Percentiles rank a stretch among this genome's conserved stretches.
phyloP scores from a whole-genome alignment of 2,113 vertebrate genomes.

The Coryphaenoides rupestris region DNA sequence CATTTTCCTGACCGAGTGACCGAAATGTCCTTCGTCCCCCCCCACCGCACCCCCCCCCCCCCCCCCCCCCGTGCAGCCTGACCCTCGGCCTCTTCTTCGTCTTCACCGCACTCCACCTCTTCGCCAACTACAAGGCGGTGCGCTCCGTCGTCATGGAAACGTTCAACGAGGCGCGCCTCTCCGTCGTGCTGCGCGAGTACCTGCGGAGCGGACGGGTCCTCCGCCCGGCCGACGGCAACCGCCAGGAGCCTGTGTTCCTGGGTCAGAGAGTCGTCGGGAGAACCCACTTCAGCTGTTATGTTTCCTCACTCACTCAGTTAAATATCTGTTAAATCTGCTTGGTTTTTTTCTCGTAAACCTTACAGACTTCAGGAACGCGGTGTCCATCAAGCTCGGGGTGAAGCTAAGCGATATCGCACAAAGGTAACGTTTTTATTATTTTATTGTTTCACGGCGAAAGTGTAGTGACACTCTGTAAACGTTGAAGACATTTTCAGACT shows the following conservation, averaged over 20 bases:
- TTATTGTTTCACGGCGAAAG: not conserved
- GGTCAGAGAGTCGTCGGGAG: conserved; percentile 65
- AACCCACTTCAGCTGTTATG: no score
- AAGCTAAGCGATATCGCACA: conserved; percentile 60
- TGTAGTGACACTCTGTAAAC: not conserved
- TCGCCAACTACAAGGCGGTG: conserved; percentile 86
- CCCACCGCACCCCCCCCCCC: no score
- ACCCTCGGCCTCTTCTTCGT: conserved; percentile 81
- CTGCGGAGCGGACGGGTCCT: conserved; percentile 64
- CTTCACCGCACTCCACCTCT: conserved; percentile 83
- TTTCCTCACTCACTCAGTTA: no score
- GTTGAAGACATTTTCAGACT: not conserved
- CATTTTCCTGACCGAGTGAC: no score
- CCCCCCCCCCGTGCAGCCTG: conserved; percentile 60
- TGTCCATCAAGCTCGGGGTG: conserved; percentile 65
- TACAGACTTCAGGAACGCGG: conserved; percentile 52
- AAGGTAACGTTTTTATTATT: conserved; percentile 42
- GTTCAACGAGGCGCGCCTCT: conserved; percentile 82
- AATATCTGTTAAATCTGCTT: no score
- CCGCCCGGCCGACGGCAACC: conserved; percentile 73
- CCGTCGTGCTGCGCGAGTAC: conserved; percentile 74
- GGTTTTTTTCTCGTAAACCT: no score
- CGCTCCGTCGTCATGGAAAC: conserved; percentile 86
- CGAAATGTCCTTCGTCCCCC: no score
- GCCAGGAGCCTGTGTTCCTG: conserved; percentile 77